Evolutionary conservation across 2,888 invertebrate genomes (phyloP), one percentile per base, ranked within the genome.

Genomic region (Cyclophora albipunctata): DNA sequence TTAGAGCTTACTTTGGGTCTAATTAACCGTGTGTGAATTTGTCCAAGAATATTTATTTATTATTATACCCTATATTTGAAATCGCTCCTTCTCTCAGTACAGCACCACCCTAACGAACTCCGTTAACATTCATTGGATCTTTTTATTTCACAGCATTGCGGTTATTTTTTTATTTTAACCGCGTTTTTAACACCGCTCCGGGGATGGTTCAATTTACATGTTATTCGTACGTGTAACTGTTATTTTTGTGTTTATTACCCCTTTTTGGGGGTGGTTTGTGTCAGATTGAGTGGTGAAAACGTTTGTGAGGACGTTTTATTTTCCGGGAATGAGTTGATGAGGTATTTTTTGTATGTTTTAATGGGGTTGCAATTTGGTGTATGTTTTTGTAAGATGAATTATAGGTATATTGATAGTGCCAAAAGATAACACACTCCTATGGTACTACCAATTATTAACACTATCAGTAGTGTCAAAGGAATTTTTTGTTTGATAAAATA

Each of bases 121-220:
- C 57, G 71, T 75, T 77, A 75, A 62, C 66, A 73, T 73, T 72
- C 73, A 71, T 68, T 55, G 64, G 45, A 51, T 51, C 54, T 59
- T 62, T 65, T 67, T 67, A 64, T 69, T 69, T 66, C 63, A 58
- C 58, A 64, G 67, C 64, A 65, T 57, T 49, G 45, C 50, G 51
- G 62, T 62, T 69, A 68, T 71, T 69, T 63, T 61, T 60, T 60
- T 60, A 57, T 57, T 58, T 58, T 49, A 52, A 49, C 50, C 59
- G 54, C 43, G 34, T 43, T 57, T 60, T 61, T 57, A 59, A 61
- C 59, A 54, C 58, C 54, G 54, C 45, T 34, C 57, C 20, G 59
- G 59, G 57, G 57, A 47, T 54, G 60, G 59, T 49, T 55, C 59
- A 59, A 61, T 61, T 58, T 50, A 55, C 59, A 52, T 44, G 34